Evolutionary conservation across 2,888 invertebrate genomes (phyloP).

Genomic region (Mesoligia furuncula): DNA sequence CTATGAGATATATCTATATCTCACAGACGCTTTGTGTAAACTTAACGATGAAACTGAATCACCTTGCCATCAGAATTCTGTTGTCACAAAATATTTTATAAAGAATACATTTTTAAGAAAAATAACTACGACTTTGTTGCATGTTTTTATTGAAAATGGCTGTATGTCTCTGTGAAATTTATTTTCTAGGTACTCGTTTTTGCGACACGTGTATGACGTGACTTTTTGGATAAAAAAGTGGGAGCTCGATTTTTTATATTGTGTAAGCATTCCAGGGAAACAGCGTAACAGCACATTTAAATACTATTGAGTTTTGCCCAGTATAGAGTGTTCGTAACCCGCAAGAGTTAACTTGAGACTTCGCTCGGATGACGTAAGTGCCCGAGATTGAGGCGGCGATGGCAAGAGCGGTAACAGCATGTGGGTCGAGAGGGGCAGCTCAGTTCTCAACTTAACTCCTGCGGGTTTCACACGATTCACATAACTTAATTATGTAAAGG

Average conservation of each 20-base stretch:
- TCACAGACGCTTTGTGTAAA: slow-evolving; percentile 35
- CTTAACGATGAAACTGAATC: slow-evolving; percentile 55
- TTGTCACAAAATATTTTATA: slow-evolving; percentile 13
- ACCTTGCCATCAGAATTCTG: slow-evolving; percentile 16
- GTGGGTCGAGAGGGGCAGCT: too few relatives aligned
- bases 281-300: neutral
- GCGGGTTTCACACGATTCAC: neutral
- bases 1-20: slow-evolving; percentile 6
- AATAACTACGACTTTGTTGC: neutral
- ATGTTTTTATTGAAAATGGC: neutral
- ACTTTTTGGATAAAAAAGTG: neutral
- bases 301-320: neutral
- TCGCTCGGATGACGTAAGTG: neutral
- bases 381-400: neutral
- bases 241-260: neutral
- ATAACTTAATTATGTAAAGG: neutral
- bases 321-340: neutral
- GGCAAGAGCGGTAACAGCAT: neutral
- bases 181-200: neutral
- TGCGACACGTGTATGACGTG: too few relatives aligned
- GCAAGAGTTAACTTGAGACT: neutral
- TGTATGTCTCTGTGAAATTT: neutral
- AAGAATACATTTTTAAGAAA: neutral
- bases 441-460: too few relatives aligned
- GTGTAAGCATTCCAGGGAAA: neutral